Conservation (phyloP, 2,888 invertebrate species). For the Baronia brevicornis region DNA sequence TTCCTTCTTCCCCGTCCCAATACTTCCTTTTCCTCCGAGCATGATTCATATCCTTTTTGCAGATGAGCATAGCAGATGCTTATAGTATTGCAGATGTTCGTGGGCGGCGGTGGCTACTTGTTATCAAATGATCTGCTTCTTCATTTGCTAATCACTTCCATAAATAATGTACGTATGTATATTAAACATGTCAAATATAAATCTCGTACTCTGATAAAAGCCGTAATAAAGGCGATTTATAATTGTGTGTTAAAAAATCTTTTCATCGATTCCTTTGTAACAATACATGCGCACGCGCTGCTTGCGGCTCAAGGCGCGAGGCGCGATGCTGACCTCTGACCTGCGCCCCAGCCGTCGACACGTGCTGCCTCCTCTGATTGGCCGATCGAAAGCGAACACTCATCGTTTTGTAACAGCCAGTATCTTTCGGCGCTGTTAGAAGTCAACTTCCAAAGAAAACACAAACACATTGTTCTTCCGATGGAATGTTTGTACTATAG, state of each 20-base stretch:
- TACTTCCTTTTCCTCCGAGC: too few species aligned
- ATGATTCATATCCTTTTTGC: too few species aligned
- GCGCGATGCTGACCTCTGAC: constrained; percentile 56
- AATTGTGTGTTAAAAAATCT: constrained; percentile 11
- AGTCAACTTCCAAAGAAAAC: constrained; percentile 29
- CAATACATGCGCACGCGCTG: constrained; percentile 42
- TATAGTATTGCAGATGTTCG: not conserved
- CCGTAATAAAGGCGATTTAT: constrained; percentile 19
- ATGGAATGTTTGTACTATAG: constrained; percentile 8
- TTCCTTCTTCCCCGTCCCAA: too few species aligned
- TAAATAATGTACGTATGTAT: too few species aligned
- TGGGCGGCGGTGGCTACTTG: not conserved
- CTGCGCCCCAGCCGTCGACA: constrained; percentile 41
- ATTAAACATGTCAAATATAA: too few species aligned
- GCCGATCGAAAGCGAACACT: constrained; percentile 48
- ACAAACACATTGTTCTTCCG: constrained; percentile 21
- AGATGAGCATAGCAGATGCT: too few species aligned
- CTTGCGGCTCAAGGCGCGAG: constrained; percentile 31
- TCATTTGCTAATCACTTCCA: too few species aligned
- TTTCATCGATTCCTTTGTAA: constrained; percentile 39
- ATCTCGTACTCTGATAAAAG: too few species aligned
- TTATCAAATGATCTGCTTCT: not conserved
- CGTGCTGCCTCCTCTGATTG: constrained; percentile 65
- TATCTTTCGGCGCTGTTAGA: constrained; percentile 29
- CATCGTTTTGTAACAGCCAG: constrained; percentile 48